Evolutionary conservation across 2,888 invertebrate species (phyloP).

Genomic region (Melieria picta): DNA sequence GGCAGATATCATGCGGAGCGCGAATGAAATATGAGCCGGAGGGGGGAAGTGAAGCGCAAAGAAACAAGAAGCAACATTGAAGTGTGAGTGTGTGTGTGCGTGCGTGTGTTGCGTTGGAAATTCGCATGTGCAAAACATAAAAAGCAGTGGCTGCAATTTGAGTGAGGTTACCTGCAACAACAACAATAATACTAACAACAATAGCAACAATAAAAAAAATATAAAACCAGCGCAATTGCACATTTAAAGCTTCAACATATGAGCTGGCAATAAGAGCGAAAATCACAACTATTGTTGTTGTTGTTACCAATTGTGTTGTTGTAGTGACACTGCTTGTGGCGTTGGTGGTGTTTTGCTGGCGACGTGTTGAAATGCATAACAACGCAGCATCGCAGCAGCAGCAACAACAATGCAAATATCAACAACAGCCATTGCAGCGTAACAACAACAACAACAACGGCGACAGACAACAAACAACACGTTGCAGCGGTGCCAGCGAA

Average conservation of each 20-base stretch:
- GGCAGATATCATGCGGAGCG: no score
- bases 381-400: no score
- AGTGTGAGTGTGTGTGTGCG: not conserved
- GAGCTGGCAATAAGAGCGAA: not conserved
- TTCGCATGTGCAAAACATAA: not conserved
- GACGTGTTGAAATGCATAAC: no score
- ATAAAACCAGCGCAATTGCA: no score
- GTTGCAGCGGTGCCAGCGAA: no score
- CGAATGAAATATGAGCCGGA: no score
- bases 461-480: no score
- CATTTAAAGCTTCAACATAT: not conserved
- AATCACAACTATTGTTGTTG: not conserved
- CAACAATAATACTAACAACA: no score
- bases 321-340: no score
- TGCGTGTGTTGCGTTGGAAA: not conserved
- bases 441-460: not conserved
- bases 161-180: not conserved
- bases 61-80: not conserved
- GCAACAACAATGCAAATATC: not conserved
- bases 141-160: slow-evolving; percentile 1
- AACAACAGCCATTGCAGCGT: slow-evolving; percentile 12
- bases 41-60: not conserved
- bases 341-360: no score
- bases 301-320: no score
- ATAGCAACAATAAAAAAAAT: not conserved